Evolutionary conservation across 2,113 vertebrate species (phyloP).

Genomic region (Cairina moschata): DNA sequence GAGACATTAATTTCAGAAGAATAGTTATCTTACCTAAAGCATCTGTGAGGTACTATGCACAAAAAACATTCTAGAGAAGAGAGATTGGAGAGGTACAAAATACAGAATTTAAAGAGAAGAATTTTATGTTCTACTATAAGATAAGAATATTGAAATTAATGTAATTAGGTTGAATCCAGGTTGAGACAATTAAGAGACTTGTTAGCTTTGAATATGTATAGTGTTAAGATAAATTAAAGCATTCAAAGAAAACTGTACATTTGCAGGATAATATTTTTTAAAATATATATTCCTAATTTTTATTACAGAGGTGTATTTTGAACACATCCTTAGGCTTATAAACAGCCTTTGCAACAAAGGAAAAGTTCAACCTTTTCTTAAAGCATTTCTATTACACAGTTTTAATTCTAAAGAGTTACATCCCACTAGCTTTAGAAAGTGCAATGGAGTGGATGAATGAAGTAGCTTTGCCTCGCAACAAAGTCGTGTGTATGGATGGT

Average conservation of each 20-base stretch:
- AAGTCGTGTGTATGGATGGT: not conserved
- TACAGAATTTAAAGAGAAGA: not conserved
- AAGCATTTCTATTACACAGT: not conserved
- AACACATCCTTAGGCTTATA: not conserved
- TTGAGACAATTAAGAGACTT: not conserved
- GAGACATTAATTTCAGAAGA: not conserved
- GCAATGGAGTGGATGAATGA: not conserved
- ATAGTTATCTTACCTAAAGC: not conserved
- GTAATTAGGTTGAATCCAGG: not conserved
- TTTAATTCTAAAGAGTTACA: not conserved
- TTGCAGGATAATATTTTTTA: not conserved
- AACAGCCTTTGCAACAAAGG: not conserved
- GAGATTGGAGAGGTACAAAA: not conserved
- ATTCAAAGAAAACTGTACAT: not conserved
- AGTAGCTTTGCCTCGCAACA: not conserved
- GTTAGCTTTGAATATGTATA: not conserved
- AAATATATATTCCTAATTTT: not conserved
- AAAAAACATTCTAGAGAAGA: not conserved
- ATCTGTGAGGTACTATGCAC: not conserved
- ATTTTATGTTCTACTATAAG: rapidly evolving
- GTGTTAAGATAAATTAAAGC: not conserved
- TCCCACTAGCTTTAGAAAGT: not conserved
- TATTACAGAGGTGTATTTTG: not conserved
- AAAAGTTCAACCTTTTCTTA: not conserved
- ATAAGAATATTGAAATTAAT: not conserved